Percentiles rank a stretch among this genome's conserved stretches.
Evolutionary conservation across 2,888 invertebrate genomes (phyloP).

Genomic region (Pediacus dermestoides): DNA sequence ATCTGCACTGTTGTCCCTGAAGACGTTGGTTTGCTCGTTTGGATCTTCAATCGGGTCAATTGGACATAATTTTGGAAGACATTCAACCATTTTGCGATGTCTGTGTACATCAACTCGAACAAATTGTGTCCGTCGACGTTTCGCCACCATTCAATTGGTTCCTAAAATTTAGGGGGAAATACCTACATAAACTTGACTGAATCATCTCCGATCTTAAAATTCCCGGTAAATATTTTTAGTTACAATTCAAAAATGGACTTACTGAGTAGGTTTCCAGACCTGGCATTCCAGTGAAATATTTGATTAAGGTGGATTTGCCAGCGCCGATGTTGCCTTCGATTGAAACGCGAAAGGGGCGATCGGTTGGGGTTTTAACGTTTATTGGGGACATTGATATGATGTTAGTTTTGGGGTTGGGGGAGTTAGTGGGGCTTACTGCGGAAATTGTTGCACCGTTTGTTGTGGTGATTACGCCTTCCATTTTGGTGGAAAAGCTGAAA

Average conservation of each 20-base stretch:
- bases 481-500: slow-evolving; percentile 18
- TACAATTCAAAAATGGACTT: slow-evolving; percentile 23
- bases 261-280: slow-evolving; percentile 48
- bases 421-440: slow-evolving; percentile 29
- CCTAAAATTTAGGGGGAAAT: slow-evolving; percentile 45
- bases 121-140: slow-evolving; percentile 76
- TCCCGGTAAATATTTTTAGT: slow-evolving; percentile 3
- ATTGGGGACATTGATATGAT: slow-evolving; percentile 44
- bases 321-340: slow-evolving; percentile 52
- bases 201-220: background rate
- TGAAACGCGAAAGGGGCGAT: slow-evolving; percentile 47
- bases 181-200: background rate
- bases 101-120: slow-evolving; percentile 81
- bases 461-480: slow-evolving; percentile 40
- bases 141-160: slow-evolving; percentile 84
- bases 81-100: slow-evolving; percentile 78
- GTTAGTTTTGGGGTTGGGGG: slow-evolving; percentile 33
- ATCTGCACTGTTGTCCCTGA: slow-evolving; percentile 72
- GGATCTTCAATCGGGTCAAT: slow-evolving; percentile 81
- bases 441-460: slow-evolving; percentile 30
- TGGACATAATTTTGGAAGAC: slow-evolving; percentile 90
- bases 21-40: slow-evolving; percentile 54
- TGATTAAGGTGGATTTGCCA: slow-evolving; percentile 49
- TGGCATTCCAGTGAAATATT: slow-evolving; percentile 44
- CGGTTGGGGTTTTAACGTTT: slow-evolving; percentile 40